Conservation (phyloP, 2,797 vertebrate genomes). For the Acanthopagrus latus region DNA sequence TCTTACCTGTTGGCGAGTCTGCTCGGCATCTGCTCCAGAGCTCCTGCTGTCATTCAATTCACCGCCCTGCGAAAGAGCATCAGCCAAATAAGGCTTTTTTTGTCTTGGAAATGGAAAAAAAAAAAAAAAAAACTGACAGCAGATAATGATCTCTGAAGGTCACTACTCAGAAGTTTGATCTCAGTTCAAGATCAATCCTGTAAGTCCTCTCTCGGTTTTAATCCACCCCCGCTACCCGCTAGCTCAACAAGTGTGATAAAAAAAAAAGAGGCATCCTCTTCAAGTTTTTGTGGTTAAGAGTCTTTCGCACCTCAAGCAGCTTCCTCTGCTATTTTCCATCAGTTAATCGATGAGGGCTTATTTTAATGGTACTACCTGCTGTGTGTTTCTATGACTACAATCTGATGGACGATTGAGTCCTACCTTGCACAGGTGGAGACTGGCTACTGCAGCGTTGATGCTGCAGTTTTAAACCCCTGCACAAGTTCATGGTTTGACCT, state of each 20-base stretch:
- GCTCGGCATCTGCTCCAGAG: neutral
- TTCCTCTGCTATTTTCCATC: neutral
- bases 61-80: neutral
- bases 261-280: neutral
- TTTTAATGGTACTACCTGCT: too few relatives aligned
- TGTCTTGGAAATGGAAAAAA: too few relatives aligned
- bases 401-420: too few relatives aligned
- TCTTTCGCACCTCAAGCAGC: neutral
- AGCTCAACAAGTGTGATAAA: neutral
- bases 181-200: neutral
- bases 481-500: neutral
- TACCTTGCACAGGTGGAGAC: neutral
- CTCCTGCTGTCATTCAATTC: neutral
- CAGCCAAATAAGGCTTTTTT: neutral
- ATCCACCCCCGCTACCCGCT: too few relatives aligned
- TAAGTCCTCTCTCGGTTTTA: neutral
- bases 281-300: neutral
- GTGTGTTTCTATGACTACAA: neutral
- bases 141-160: neutral
- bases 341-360: neutral
- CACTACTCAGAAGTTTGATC: neutral
- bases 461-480: neutral
- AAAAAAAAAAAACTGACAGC: neutral
- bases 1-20: conserved; percentile 30
- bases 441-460: too few relatives aligned